These are phyloP conservation scores for Silurus aristotelis DNA, from an alignment of 2,797 vertebrate species.

Conservation along the genomic window DNA sequence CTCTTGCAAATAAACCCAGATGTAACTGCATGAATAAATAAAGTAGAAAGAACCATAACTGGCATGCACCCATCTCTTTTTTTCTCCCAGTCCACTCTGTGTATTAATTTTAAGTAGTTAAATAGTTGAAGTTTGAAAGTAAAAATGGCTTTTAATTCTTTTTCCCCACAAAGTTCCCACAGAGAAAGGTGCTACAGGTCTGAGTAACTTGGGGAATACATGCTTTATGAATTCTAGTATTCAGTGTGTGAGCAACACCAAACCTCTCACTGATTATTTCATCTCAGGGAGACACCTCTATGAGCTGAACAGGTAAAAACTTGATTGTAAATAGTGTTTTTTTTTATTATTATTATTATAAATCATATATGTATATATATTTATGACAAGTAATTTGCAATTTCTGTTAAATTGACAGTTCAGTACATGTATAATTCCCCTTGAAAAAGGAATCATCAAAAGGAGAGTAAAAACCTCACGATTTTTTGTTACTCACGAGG, in stretches of 20 bases:
- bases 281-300: constrained; percentile 96
- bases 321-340: not conserved
- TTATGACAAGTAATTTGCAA: no score
- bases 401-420: no score
- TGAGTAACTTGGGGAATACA: constrained; percentile 98
- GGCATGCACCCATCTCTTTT: not conserved
- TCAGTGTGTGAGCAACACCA: constrained; percentile 98
- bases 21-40: constrained; percentile 1
- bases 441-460: no score
- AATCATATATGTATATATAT: no score
- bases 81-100: not conserved
- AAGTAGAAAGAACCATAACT: constrained; percentile 11
- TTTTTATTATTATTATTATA: no score
- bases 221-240: constrained; percentile 99
- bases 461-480: no score
- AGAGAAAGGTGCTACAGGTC: constrained; percentile 96
- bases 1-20: not conserved
- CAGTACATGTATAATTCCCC: no score
- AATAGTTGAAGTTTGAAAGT: constrained; percentile 4
- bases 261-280: constrained; percentile 94
- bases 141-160: not conserved
- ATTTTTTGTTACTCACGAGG: no score
- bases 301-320: constrained; percentile 91
- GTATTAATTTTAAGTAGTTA: not conserved
- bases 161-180: constrained; percentile 86